Evolutionary conservation across 37 sponge, comb jelly and placozoan genomes (phyloP).

Genomic region (Ianthella basta): DNA sequence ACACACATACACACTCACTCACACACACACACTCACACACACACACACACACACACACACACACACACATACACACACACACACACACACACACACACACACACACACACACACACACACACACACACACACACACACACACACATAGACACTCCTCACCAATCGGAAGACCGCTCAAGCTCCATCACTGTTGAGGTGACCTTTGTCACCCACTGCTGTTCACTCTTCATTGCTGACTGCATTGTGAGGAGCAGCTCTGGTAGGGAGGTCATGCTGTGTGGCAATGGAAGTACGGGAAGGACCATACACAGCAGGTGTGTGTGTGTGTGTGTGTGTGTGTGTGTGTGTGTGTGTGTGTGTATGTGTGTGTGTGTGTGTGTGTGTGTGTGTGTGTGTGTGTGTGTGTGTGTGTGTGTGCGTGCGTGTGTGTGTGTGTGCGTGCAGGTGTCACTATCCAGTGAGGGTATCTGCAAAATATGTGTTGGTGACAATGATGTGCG

Average conservation of each 20-base stretch:
- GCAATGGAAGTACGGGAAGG: neutral
- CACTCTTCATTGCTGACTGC: constrained; percentile 19
- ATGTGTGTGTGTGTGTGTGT: constrained; percentile 32
- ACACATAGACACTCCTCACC: neutral
- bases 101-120: constrained; percentile 20
- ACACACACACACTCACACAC: constrained; percentile 34
- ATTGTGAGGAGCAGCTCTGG: neutral
- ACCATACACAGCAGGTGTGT: neutral
- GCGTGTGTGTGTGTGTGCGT: neutral
- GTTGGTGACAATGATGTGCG: too few relatives aligned
- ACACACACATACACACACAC: constrained; percentile 22
- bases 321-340: too few relatives aligned
- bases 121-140: constrained; percentile 31
- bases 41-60: constrained; percentile 28
- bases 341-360: constrained; percentile 10
- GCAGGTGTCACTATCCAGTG: neutral
- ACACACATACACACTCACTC: neutral
- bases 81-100: constrained; percentile 28
- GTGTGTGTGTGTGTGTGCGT: constrained; percentile 37
- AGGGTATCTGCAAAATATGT: too few relatives aligned
- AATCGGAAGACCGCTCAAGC: neutral
- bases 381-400: constrained; percentile 43
- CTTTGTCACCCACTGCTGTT: neutral
- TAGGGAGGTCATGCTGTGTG: neutral
- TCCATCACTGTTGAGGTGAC: neutral